Percentiles rank a stretch among this genome's conserved stretches.
Conservation (phyloP, 2,113 vertebrate species). For the Oceanodroma tethys region DNA sequence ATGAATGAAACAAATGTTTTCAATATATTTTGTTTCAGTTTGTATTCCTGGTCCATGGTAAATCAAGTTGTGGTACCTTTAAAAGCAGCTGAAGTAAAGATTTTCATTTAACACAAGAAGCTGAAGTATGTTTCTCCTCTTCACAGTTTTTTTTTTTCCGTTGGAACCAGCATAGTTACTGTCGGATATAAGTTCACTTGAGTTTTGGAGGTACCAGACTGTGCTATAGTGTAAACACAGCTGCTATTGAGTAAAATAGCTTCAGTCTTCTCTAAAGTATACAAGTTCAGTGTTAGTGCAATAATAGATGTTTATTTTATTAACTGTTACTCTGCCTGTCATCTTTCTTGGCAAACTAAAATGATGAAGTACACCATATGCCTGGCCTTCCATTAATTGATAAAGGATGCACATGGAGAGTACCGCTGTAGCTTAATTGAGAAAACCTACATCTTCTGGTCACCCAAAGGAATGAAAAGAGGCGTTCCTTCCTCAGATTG, state of each 20-base stretch:
- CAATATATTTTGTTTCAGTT: neutral
- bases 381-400: neutral
- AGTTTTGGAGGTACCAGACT: slow-evolving; percentile 52
- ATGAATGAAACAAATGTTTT: neutral
- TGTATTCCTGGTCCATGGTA: neutral
- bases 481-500: neutral
- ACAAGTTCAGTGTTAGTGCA: slow-evolving; percentile 22
- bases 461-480: neutral
- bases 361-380: accelerated
- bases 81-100: slow-evolving; percentile 13
- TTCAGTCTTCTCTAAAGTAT: slow-evolving; percentile 35
- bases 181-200: neutral
- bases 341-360: neutral
- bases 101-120: neutral
- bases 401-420: neutral
- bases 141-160: neutral
- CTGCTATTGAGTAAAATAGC: slow-evolving; percentile 25
- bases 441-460: neutral
- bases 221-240: slow-evolving; percentile 58
- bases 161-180: neutral
- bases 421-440: neutral
- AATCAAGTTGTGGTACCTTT: neutral
- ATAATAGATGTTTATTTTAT: slow-evolving; percentile 43
- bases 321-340: slow-evolving; percentile 16
- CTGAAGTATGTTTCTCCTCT: neutral